phyloP scores from a whole-genome alignment of 2,113 vertebrate genomes.

The Mohoua ochrocephala region DNA sequence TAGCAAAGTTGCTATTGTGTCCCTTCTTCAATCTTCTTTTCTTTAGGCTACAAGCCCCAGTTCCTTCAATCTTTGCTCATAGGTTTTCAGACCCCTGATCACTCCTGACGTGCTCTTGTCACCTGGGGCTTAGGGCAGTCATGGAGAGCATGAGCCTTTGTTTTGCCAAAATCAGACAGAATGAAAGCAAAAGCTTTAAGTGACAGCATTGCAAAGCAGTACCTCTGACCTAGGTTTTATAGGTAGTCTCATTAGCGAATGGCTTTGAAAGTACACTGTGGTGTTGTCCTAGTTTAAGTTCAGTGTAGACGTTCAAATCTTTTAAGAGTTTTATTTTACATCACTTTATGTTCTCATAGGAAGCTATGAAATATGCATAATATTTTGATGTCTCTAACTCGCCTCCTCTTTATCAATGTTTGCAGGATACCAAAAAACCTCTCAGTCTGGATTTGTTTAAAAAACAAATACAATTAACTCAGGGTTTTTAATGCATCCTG shows the following conservation, averaged over 20 bases:
- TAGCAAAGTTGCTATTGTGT: neutral
- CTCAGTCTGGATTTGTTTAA: slow-evolving; percentile 41
- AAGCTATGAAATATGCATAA: slow-evolving; percentile 41
- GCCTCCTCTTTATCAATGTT: neutral
- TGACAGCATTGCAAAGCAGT: neutral
- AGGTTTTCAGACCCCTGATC: neutral
- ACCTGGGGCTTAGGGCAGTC: neutral
- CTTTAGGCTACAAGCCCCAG: neutral
- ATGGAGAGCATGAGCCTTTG: neutral
- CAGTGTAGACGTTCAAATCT: neutral
- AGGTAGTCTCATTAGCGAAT: neutral
- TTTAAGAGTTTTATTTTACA: neutral
- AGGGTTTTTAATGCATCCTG: slow-evolving; percentile 47
- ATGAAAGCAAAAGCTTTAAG: neutral
- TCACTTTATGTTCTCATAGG: neutral
- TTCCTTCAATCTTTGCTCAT: neutral
- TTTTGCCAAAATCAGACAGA: neutral
- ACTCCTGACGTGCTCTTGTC: neutral
- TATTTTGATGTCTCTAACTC: slow-evolving; percentile 35
- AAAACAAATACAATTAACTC: slow-evolving; percentile 41
- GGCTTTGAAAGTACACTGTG: neutral
- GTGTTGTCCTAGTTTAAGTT: neutral
- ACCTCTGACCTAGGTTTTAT: neutral
- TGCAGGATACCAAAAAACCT: neutral
- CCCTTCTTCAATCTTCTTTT: neutral